Percentiles rank a stretch among this genome's conserved stretches.
Evolutionary conservation across 2,113 vertebrate genomes (phyloP).

Genomic region (Etia nguti): DNA sequence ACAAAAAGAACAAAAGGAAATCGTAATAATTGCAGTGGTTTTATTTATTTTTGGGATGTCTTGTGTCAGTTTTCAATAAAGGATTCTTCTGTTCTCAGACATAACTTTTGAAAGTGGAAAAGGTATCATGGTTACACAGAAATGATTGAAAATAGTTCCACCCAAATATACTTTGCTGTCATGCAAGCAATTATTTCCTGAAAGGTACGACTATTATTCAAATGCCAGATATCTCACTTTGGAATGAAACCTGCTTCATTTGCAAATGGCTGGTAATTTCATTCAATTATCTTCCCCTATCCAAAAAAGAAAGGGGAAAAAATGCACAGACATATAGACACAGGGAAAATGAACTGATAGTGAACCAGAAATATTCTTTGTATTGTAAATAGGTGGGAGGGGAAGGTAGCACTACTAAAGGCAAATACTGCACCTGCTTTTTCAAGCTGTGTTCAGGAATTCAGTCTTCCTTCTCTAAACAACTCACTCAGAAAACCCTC

Average conservation of each 20-base stretch:
- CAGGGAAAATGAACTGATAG: background rate
- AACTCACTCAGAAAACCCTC: background rate
- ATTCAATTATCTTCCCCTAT: conserved; percentile 2
- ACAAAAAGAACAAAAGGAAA: background rate
- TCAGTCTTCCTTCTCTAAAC: background rate
- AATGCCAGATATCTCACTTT: conserved; percentile 15
- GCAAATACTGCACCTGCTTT: background rate
- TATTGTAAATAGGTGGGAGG: background rate
- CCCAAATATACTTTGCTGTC: background rate
- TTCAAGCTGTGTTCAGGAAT: background rate
- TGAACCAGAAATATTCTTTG: conserved; percentile 6
- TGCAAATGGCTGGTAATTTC: background rate
- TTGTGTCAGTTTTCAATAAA: background rate
- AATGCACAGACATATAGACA: background rate
- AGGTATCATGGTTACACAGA: background rate
- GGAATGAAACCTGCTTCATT: conserved; percentile 14
- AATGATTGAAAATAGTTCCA: background rate
- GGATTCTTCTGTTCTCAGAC: background rate
- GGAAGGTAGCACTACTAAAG: background rate
- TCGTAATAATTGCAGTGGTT: background rate
- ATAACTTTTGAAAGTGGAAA: background rate
- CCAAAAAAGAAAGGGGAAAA: background rate
- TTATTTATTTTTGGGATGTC: background rate
- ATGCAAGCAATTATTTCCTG: conserved; percentile 7
- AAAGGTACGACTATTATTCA: background rate